These are phyloP conservation scores for Lycocorax pyrrhopterus DNA, from an alignment of 2,113 vertebrate genomes.

Conservation along the genomic window DNA sequence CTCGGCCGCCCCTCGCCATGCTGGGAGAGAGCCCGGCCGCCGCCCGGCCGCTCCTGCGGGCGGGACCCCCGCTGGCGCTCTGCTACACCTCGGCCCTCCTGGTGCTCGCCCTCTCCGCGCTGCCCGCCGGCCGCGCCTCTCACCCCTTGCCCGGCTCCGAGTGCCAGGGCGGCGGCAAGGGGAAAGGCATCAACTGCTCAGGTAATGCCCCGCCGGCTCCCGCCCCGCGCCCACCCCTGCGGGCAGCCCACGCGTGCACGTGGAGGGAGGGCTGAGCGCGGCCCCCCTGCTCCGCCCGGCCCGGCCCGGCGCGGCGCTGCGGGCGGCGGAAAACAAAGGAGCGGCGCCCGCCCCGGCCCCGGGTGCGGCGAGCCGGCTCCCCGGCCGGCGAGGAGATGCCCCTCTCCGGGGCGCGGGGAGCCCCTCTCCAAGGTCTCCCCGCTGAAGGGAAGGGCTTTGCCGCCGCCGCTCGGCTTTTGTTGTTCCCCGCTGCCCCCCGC, in stretches of 20 bases:
- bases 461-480: background rate
- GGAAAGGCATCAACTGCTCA: conserved; percentile 74
- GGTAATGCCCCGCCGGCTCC: conserved; percentile 55
- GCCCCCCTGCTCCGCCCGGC: background rate
- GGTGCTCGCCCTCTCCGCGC: conserved; percentile 61
- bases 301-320: background rate
- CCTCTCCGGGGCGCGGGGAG: background rate
- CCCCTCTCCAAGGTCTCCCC: background rate
- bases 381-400: background rate
- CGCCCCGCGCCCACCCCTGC: background rate
- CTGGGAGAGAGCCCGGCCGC: conserved; percentile 9
- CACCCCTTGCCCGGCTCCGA: conserved; percentile 72
- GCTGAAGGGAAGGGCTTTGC: background rate
- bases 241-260: background rate
- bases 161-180: conserved; percentile 66
- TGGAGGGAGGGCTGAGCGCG: background rate
- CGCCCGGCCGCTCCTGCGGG: conserved; percentile 20
- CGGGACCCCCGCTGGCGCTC: conserved; percentile 27
- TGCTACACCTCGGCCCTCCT: conserved; percentile 63
- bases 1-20: conserved; percentile 35
- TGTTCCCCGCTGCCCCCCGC: background rate
- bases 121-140: conserved; percentile 66
- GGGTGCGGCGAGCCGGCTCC: background rate
- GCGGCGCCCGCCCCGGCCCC: background rate
- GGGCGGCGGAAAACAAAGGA: conserved; percentile 15